These are phyloP conservation scores for Nannoperca australis DNA, from an alignment of 2,797 vertebrate genomes.

Conservation along the genomic window DNA sequence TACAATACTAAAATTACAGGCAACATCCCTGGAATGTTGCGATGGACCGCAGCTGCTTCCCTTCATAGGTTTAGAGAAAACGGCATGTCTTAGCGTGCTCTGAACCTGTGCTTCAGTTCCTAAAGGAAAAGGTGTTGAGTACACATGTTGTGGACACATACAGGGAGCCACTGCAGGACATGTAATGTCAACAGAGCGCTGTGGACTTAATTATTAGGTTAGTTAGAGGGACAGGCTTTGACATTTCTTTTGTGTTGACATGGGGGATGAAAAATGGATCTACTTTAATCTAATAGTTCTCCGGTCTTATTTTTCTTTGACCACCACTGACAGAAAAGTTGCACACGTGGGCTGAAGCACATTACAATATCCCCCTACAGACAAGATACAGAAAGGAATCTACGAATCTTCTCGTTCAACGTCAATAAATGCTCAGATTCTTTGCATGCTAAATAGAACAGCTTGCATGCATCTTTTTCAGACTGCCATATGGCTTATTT, in stretches of 20 bases:
- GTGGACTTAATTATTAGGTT: slow-evolving; percentile 27
- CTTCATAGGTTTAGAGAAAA: slow-evolving; percentile 25
- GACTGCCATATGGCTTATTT: slow-evolving; percentile 4
- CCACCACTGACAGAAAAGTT: slow-evolving; percentile 36
- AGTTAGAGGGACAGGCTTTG: slow-evolving; percentile 27
- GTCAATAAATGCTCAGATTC: slow-evolving; percentile 18
- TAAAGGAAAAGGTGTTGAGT: slow-evolving; percentile 25
- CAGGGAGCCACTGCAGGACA: neutral
- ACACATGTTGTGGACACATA: slow-evolving; percentile 31
- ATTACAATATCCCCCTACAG: slow-evolving; percentile 50
- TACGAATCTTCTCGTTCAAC: slow-evolving; percentile 21
- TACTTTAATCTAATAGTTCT: neutral
- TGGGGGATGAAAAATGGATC: slow-evolving; percentile 1
- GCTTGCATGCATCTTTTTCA: slow-evolving; percentile 39
- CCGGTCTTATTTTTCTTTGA: slow-evolving; percentile 36
- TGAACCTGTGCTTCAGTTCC: slow-evolving; percentile 37
- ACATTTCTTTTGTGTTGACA: slow-evolving; percentile 23
- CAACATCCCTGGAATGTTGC: slow-evolving; percentile 26
- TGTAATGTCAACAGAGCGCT: slow-evolving; percentile 35
- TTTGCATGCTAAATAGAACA: slow-evolving; percentile 53
- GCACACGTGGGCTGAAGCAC: slow-evolving; percentile 31
- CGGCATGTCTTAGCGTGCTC: neutral
- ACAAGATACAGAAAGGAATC: slow-evolving; percentile 51
- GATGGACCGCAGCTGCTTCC: neutral
- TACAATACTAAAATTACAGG: slow-evolving; percentile 61